Conservation (phyloP, 2,797 vertebrate species). For the Falco cherrug region DNA sequence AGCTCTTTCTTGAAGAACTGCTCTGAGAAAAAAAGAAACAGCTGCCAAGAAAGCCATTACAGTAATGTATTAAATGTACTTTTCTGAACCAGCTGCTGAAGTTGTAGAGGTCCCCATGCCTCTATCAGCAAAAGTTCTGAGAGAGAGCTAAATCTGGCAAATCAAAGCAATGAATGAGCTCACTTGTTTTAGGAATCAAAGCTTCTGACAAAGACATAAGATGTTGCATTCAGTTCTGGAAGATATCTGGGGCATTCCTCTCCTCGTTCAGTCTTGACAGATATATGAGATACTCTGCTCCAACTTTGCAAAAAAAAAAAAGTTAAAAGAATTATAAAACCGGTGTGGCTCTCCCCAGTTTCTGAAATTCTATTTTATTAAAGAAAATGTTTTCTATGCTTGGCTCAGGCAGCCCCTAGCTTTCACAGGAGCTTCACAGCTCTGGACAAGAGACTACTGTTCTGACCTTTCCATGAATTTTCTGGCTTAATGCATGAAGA, state of each 20-base stretch:
- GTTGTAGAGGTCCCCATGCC: not conserved
- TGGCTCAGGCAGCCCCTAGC: not conserved
- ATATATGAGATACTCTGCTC: not conserved
- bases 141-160: not conserved
- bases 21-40: not conserved
- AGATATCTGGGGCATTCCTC: not conserved
- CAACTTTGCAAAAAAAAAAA: not conserved
- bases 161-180: not conserved
- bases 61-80: not conserved
- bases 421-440: not conserved
- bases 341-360: fast-evolving
- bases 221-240: not conserved
- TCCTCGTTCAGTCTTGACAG: not conserved
- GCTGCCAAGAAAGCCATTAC: not conserved
- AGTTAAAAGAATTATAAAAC: fast-evolving
- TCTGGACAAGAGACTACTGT: not conserved
- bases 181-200: not conserved
- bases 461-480: not conserved
- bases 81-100: not conserved
- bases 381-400: not conserved
- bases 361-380: not conserved
- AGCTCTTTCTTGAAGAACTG: not conserved
- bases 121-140: not conserved
- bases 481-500: not conserved
- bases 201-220: not conserved